Conservation (phyloP, 2,113 vertebrate species). For the Aptenodytes patagonicus region DNA sequence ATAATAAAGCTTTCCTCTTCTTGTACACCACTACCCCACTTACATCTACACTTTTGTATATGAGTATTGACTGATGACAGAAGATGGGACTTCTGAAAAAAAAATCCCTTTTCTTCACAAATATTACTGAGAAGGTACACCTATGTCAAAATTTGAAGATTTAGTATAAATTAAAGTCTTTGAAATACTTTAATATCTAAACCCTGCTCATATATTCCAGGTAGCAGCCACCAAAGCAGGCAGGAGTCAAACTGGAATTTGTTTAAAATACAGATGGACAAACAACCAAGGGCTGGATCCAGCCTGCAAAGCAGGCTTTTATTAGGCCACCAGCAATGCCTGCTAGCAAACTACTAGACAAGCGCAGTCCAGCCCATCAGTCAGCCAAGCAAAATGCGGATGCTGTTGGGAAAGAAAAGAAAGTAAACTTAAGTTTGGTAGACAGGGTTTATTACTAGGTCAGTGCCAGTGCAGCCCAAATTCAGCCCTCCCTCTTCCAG, state of each 20-base stretch:
- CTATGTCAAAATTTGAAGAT: neutral
- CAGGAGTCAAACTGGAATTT: slow-evolving; percentile 4
- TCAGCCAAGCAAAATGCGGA: neutral
- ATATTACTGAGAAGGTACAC: neutral
- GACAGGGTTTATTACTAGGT: neutral
- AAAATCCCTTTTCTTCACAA: neutral
- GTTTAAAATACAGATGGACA: slow-evolving; percentile 18
- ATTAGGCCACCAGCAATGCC: neutral
- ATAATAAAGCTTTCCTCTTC: neutral
- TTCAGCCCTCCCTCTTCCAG: neutral
- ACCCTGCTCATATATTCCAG: neutral
- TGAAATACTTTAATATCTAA: neutral
- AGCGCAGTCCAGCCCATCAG: neutral
- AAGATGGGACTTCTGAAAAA: neutral
- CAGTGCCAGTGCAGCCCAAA: neutral
- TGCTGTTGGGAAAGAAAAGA: neutral
- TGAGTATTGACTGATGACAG: neutral
- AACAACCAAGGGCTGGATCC: neutral
- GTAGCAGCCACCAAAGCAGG: neutral
- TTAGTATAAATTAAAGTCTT: neutral
- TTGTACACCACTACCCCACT: neutral
- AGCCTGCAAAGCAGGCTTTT: slow-evolving; percentile 32
- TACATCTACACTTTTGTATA: neutral
- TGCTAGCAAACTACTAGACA: neutral
- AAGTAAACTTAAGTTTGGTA: neutral